Base-by-base conservation (phyloP, 2,113 vertebrate species). In the Leptodactylus fuscus region DNA sequence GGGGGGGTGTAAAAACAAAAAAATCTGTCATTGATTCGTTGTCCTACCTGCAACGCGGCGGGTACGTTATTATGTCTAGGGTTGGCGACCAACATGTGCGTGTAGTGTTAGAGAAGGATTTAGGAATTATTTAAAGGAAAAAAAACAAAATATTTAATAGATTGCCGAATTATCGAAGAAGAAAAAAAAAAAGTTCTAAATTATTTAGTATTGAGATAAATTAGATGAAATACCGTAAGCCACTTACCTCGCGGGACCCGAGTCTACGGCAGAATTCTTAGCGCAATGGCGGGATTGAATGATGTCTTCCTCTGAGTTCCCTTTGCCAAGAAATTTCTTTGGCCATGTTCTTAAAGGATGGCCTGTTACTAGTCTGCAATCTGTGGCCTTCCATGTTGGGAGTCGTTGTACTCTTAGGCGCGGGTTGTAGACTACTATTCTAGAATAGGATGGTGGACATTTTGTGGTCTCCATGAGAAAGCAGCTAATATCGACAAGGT, bases 251-350 rank as follows among this genome's bases (percentile, higher is more conserved):
- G 91, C 87, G 90, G 89, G 91, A 91, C 80, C 49, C 62, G 89
- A 80, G 89, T 87, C 82, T 5, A 89, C 60, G 87, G 87, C 67
- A 89, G 83, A 90, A 92, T 91, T 92, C 88, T 89, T 90, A 87
- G 38, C 87, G 81, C 89, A 90, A 89, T 89, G 91, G 92, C 81
- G 7, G 90, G 88, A 91, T 93, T 92, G 91, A 92, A 90, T 27
- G 58, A 93, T 89, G 92, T 95, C 93, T 95, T 95, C 94, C 93
- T 92, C 89, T 87, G 87, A 94, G 94, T 95, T 94, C 91, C 93
- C 90, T 94, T 80, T 94, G 94, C 94, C 94, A 94, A 95, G 92
- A 90, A 91, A 91, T 91, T 60, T 92, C 90, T 41, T 60, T 58
- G 88, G 44, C 36, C 81, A 38, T 36, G 6, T 12, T 83, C 58